These are phyloP conservation scores for Esperia sulphurella DNA, from an alignment of 2,888 invertebrate genomes.

Conservation along the genomic window DNA sequence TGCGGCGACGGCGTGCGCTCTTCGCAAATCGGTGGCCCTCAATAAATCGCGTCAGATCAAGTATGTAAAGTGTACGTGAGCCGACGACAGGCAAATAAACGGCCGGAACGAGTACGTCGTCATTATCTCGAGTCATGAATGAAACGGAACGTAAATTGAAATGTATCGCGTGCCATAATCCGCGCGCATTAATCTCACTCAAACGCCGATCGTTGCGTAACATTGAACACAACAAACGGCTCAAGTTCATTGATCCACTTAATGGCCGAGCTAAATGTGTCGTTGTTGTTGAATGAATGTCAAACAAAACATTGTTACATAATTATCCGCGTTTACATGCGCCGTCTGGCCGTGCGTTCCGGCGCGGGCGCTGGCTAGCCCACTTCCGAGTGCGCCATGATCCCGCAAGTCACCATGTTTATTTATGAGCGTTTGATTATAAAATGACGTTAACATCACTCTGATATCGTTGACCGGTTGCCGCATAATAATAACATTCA, in stretches of 20 bases:
- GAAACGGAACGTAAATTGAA: slow-evolving; percentile 77
- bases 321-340: slow-evolving; percentile 60
- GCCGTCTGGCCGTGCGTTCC: slow-evolving; percentile 39
- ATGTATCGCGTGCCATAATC: slow-evolving; percentile 79
- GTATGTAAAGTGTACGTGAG: slow-evolving; percentile 35
- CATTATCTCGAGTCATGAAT: slow-evolving; percentile 75
- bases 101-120: slow-evolving; percentile 61
- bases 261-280: slow-evolving; percentile 75
- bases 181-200: slow-evolving; percentile 77
- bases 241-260: slow-evolving; percentile 80
- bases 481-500: slow-evolving; percentile 69
- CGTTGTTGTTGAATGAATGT: slow-evolving; percentile 72
- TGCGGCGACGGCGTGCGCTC: slow-evolving; percentile 4
- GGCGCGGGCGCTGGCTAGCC: slow-evolving; percentile 17
- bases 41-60: slow-evolving; percentile 27
- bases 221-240: slow-evolving; percentile 63
- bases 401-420: slow-evolving; percentile 69
- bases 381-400: slow-evolving; percentile 43
- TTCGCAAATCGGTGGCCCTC: slow-evolving; percentile 13
- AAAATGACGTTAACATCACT: slow-evolving; percentile 74
- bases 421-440: slow-evolving; percentile 77
- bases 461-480: slow-evolving; percentile 72
- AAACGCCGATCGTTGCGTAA: slow-evolving; percentile 75
- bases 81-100: slow-evolving; percentile 52
- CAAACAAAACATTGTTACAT: slow-evolving; percentile 77